phyloP scores from a whole-genome alignment of 2,888 invertebrate species.

The Strigamia maritima region DNA sequence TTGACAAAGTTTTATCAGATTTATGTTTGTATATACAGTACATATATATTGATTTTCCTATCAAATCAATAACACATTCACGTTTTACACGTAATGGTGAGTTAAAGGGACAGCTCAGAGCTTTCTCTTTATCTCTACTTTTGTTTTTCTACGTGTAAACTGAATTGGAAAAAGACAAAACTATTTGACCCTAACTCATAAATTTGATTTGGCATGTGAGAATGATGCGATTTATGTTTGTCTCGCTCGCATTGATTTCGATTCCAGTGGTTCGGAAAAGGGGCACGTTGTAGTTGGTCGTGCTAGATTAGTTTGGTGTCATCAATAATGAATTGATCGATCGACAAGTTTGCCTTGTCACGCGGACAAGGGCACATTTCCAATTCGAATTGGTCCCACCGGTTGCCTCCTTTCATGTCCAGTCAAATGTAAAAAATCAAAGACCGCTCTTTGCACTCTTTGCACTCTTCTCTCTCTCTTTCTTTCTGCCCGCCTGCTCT shows the following conservation, averaged over 20 bases:
- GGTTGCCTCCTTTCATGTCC: background rate
- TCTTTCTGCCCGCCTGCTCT: no score
- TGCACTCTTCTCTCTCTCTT: no score
- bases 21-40: no score
- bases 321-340: conserved; percentile 20
- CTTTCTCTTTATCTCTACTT: background rate
- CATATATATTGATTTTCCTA: no score
- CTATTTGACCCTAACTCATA: background rate
- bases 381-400: background rate
- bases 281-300: background rate
- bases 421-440: background rate
- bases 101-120: background rate
- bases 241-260: background rate
- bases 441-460: background rate
- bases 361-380: background rate
- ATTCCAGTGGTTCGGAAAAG: background rate
- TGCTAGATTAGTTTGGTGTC: conserved; percentile 6
- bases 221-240: background rate
- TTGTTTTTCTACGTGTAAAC: background rate
- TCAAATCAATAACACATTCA: no score
- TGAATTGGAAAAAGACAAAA: background rate
- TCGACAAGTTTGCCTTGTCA: background rate
- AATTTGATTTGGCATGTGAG: background rate
- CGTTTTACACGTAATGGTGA: background rate
- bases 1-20: no score